Evolutionary conservation across 2,797 vertebrate genomes (phyloP).

Genomic region (Oreonectes daqikongensis): DNA sequence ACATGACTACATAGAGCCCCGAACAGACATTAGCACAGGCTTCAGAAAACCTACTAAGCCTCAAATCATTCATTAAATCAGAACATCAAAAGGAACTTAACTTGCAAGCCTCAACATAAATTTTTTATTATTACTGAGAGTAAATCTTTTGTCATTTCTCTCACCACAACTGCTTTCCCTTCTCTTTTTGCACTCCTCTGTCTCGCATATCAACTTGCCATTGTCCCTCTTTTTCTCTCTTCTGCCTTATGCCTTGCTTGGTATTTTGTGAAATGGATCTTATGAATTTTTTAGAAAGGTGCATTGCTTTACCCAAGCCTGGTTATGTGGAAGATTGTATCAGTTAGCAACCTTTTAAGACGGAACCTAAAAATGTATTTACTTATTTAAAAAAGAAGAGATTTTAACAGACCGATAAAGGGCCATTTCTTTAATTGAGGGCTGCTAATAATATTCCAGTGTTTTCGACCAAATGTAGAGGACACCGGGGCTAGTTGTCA

Average conservation of each 20-base stretch:
- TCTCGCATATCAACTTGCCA: conserved; percentile 28
- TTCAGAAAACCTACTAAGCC: conserved; percentile 81
- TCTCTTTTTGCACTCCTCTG: conserved; percentile 8
- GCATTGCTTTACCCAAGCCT: conserved; percentile 76
- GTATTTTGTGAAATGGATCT: conserved; percentile 94
- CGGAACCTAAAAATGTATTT: conserved; percentile 53
- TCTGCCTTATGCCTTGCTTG: conserved; percentile 77
- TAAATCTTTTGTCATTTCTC: conserved; percentile 95
- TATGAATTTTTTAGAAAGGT: conserved; percentile 93
- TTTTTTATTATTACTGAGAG: conserved; percentile 95
- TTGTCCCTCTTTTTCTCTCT: conserved; percentile 57
- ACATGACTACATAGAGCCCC: conserved; percentile 85
- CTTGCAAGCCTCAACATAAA: conserved; percentile 94
- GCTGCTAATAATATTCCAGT: conserved; percentile 24
- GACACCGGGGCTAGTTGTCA: neutral
- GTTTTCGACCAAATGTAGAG: neutral
- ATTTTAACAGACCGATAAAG: conserved; percentile 42
- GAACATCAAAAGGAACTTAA: conserved; percentile 99
- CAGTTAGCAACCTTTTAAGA: conserved; percentile 56
- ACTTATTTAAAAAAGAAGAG: conserved; percentile 59
- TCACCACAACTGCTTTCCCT: conserved; percentile 29
- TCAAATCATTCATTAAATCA: conserved; percentile 99
- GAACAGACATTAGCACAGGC: conserved; percentile 88
- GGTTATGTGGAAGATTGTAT: conserved; percentile 63
- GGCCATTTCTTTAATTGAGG: conserved; percentile 22